These are phyloP conservation scores for Apodemia mormo DNA, from an alignment of 2,888 invertebrate genomes.

Conservation along the genomic window DNA sequence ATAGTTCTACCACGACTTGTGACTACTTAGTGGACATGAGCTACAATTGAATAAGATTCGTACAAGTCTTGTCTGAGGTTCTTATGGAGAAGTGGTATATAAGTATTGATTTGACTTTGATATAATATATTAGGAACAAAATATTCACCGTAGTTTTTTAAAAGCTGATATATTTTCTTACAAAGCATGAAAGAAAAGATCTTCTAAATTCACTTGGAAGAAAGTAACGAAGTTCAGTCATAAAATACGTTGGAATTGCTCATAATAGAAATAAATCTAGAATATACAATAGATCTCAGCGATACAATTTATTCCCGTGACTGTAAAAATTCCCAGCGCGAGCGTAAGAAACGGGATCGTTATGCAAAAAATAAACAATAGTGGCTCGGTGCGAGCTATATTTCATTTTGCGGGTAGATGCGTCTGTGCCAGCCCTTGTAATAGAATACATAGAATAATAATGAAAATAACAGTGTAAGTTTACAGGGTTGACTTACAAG, in stretches of 20 bases:
- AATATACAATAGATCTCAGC: neutral
- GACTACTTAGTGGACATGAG: no score
- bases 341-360: slow-evolving; percentile 10
- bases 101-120: no score
- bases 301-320: slow-evolving; percentile 11
- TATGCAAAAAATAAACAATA: slow-evolving; percentile 15
- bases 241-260: neutral
- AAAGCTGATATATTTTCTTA: no score
- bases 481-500: no score
- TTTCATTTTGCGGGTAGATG: slow-evolving; percentile 3
- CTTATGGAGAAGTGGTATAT: no score
- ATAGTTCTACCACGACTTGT: no score
- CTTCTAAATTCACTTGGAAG: neutral
- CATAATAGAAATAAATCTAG: neutral
- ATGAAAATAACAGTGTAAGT: no score
- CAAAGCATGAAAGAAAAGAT: neutral
- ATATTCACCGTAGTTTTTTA: no score
- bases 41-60: no score
- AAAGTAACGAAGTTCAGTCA: slow-evolving; percentile 1
- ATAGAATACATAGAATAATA: no score
- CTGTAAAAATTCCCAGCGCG: neutral
- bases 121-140: no score
- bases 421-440: neutral
- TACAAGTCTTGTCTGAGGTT: no score
- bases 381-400: neutral